Evolutionary conservation across 2,797 vertebrate species (phyloP), one percentile per base, ranked within the genome.

Genomic region (Hippocampus kuda): DNA sequence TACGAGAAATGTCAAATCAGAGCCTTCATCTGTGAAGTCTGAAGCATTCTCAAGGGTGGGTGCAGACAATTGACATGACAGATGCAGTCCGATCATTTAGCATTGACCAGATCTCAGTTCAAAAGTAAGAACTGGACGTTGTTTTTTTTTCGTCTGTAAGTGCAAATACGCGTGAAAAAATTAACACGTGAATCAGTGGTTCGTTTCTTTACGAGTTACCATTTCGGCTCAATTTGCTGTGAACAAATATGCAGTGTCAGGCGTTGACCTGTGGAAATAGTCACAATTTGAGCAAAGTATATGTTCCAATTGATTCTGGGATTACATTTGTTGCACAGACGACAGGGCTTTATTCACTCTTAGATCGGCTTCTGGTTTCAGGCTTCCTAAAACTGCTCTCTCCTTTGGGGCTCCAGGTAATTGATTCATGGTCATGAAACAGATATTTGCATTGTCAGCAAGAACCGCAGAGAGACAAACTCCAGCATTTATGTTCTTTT

Each of bases 281-380:
- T 27, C 13, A 4, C 64, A 64, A 69, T 34, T 41, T 12, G 59
- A 26, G 18, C 5, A 26, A 27, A 16, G 24, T 7, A 24, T 15
- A 48, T 46, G 41, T 7, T 64, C 0, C 44, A 11, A 30, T 46
- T 26, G 16, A 48, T 48, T 48, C 13, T 18, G 15, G n/a, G 42
- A 42, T 20, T 22, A 24, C 13, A 63, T n/a, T 63, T 38, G 34
- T 15, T 44, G 62, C 16, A n/a, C 12, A 48, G n/a, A 65, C 16
- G 63, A 24, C 30, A 5, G 67, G 67, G 56, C 76, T 69, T 75
- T 63, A 72, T 72, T 81, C 81, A 73, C 68, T 42, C 70, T 78
- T 62, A 68, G 59, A 76, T 71, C 51, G 67, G 38, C 63, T 56
- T 64, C 30, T 68, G 71, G 71, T 79, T 71, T 67, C 73, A 66